A percentile compares a stretch with the other conserved stretches of the same genome.
These are phyloP conservation scores for Antheraea yamamai DNA, from an alignment of 2,888 invertebrate genomes.

Conservation along the genomic window DNA sequence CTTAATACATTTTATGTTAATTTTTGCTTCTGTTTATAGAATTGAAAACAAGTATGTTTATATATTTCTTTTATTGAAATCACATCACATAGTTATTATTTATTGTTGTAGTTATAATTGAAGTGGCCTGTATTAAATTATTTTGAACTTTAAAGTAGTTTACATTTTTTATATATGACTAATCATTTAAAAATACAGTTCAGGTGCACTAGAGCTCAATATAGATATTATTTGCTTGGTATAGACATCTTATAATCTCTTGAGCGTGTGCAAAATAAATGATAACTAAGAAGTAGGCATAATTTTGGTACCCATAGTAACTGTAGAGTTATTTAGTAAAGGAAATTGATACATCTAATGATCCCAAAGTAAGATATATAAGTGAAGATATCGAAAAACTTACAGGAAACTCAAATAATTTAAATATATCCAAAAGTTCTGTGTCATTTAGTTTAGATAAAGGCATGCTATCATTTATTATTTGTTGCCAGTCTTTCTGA, in stretches of 20 bases:
- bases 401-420: constrained; percentile 83
- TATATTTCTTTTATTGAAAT: background rate
- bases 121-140: too few species aligned
- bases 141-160: too few species aligned
- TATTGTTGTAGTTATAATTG: too few species aligned
- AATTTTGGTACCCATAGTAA: background rate
- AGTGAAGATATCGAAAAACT: constrained; percentile 39
- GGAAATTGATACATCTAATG: background rate
- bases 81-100: background rate
- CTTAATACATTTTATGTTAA: background rate
- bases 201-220: too few species aligned
- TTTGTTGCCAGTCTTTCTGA: constrained; percentile 68
- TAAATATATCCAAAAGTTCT: constrained; percentile 69
- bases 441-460: constrained; percentile 71
- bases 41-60: background rate
- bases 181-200: too few species aligned
- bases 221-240: too few species aligned
- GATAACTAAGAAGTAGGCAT: too few species aligned
- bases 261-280: too few species aligned
- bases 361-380: background rate
- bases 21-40: background rate
- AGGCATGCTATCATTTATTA: constrained; percentile 65
- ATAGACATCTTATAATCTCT: too few species aligned
- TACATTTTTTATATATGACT: too few species aligned
- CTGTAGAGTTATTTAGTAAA: background rate